Conservation (phyloP, 2,113 vertebrate genomes). For the Platichthys flesus region DNA sequence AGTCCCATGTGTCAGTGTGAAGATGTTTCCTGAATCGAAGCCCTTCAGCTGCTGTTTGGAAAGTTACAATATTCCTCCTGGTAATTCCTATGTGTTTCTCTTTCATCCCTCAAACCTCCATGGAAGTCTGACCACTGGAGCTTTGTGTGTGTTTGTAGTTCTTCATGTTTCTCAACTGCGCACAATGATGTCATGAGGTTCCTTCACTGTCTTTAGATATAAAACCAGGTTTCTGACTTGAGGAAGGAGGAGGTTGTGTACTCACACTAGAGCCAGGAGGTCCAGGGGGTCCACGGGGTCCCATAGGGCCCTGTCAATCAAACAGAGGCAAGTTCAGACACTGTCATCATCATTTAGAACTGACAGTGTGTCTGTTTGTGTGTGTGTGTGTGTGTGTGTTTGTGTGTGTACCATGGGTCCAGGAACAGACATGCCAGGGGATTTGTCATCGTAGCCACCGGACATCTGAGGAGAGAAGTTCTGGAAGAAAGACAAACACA, state of each 20-base stretch:
- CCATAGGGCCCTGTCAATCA: conserved; percentile 90
- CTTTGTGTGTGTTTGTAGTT: too few relatives aligned
- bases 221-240: not conserved
- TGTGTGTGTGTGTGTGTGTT: not conserved
- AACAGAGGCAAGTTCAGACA: conserved; percentile 30
- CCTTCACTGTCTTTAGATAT: too few relatives aligned
- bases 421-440: conserved; percentile 84
- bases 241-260: conserved; percentile 45
- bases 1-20: too few relatives aligned
- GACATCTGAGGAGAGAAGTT: conserved; percentile 98
- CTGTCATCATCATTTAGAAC: not conserved
- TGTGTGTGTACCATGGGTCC: conserved; percentile 89
- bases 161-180: too few relatives aligned
- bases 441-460: conserved; percentile 93
- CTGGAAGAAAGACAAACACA: conserved; percentile 72
- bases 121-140: too few relatives aligned
- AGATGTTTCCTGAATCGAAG: too few relatives aligned
- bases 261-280: conserved; percentile 90
- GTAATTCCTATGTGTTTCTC: too few relatives aligned
- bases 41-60: too few relatives aligned
- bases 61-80: too few relatives aligned
- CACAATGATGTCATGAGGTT: not conserved
- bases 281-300: conserved; percentile 94
- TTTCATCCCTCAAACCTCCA: too few relatives aligned
- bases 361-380: not conserved